Percentiles rank a stretch among this genome's conserved stretches.
Evolutionary conservation across 2,888 invertebrate species (phyloP).

Genomic region (Acanthosepion esculentum): DNA sequence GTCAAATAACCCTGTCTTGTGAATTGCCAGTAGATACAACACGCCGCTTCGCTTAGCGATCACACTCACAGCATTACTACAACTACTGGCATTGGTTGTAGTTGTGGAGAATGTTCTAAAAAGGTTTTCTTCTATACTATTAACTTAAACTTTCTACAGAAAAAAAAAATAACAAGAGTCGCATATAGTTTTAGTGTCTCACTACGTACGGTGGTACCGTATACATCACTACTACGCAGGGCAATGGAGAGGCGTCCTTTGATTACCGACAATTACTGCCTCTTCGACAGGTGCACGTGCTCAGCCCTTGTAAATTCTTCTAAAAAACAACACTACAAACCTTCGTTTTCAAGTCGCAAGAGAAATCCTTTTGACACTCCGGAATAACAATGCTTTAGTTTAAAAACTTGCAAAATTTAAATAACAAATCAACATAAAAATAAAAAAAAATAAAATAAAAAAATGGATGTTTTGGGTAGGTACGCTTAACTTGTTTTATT

Average conservation of each 20-base stretch:
- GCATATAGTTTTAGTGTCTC: no score
- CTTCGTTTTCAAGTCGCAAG: neutral
- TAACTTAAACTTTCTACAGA: no score
- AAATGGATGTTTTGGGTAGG: conserved; percentile 10
- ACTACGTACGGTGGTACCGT: no score
- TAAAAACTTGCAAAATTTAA: neutral
- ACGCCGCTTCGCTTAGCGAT: neutral
- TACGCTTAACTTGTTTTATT: neutral
- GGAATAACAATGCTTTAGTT: neutral
- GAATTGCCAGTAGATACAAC: neutral
- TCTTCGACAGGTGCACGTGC: neutral
- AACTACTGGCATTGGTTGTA: neutral
- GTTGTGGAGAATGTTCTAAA: neutral
- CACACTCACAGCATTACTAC: neutral
- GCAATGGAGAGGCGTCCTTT: neutral
- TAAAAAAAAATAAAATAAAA: neutral
- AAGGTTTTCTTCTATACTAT: no score
- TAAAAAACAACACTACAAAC: neutral
- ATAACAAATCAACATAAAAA: neutral
- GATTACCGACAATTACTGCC: neutral
- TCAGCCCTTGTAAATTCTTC: neutral
- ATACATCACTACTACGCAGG: neutral
- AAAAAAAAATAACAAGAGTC: no score
- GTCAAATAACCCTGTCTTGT: neutral
- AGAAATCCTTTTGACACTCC: neutral